Evolutionary conservation across 2,113 vertebrate genomes (phyloP), one percentile per base, ranked within the genome.

Genomic region (Microcebus ravelobensis): DNA sequence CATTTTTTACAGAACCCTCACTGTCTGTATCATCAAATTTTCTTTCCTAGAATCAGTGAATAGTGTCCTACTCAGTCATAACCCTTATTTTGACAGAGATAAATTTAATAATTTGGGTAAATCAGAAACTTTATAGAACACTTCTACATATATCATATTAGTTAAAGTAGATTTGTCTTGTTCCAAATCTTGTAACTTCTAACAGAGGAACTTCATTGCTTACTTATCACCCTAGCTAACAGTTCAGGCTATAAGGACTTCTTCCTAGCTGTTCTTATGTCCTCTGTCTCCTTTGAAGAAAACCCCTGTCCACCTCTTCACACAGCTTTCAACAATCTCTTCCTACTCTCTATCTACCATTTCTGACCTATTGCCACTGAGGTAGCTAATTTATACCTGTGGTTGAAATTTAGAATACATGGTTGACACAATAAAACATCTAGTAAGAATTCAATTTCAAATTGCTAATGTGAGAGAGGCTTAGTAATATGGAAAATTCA

Each of bases 381-480:
- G 80, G 74, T 82, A 71, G 29, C 74, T 67, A 84, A 81, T 15
- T n/a, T 52, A 70, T 73, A n/a, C 31, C 79, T 34, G n/a, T 18
- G 29, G 45, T 82, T 92, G 77, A 59, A 94, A 92, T 90, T 90
- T 45, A 95, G 61, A 96, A 74, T 82, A 50, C 36, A 45, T 59
- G 14, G n/a, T 48, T 87, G 77, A 91, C 74, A 70, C 90, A 96
- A 90, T 76, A 85, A 94, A 94, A 74, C 57, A 68, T 85, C 86
- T 95, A 79, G 87, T 76, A 93, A 81, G 57, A 93, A 68, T 85
- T 95, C 92, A 18, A 84, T 90, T 95, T 73, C 76, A 74, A 61
- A 55, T 68, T 83, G 31, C 52, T 84, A 61, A 87, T 55, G 39
- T 83, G 39, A 63, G 48, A 81, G 21, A 92, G 71, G 36, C 27